phyloP scores from a whole-genome alignment of 2,113 vertebrate species.

The Muntiacus muntjak region DNA sequence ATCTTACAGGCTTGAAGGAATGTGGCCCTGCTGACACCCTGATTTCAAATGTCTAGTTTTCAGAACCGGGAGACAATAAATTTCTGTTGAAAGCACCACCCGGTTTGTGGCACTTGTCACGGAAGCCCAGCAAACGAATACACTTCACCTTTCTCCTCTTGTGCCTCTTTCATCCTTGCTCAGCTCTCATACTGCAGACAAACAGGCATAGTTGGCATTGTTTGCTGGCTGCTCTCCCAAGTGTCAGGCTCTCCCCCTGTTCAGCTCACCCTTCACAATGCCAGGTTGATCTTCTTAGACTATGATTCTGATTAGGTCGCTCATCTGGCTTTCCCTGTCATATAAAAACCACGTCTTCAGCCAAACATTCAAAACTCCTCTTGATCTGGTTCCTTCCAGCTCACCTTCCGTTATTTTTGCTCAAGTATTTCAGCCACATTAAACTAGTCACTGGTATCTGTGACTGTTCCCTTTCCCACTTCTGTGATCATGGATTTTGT shows the following conservation, averaged over 20 bases:
- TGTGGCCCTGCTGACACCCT: not conserved
- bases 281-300: not conserved
- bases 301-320: not conserved
- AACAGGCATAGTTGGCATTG: fast-evolving
- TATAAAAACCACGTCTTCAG: not conserved
- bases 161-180: not conserved
- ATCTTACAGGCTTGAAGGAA: not conserved
- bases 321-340: not conserved
- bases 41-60: not conserved
- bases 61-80: not conserved
- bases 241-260: not conserved
- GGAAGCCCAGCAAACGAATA: not conserved
- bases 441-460: not conserved
- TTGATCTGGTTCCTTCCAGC: not conserved
- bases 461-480: not conserved
- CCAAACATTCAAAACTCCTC: not conserved
- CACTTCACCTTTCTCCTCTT: not conserved
- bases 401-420: not conserved
- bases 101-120: not conserved
- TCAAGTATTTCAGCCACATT: not conserved
- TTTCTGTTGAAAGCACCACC: not conserved
- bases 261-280: not conserved
- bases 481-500: not conserved
- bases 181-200: not conserved
- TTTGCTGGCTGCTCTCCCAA: not conserved